Evolutionary conservation across 35 echinoderm and acorn worm species (phyloP).

Genomic region (Nesometra sesokonis): DNA sequence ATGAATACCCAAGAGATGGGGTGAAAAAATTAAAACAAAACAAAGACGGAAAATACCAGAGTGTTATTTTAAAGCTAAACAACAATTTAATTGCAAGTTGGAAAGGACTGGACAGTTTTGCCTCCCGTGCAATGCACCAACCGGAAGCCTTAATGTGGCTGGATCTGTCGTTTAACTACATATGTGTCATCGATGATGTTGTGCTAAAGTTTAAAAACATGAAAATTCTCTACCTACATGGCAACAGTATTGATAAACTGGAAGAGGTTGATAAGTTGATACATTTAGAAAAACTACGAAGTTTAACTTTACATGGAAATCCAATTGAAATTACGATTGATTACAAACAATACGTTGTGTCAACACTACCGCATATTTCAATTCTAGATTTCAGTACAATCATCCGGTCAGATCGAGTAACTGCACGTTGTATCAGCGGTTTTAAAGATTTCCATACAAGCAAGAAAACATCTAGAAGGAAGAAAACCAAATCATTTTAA

Average conservation of each 20-base stretch:
- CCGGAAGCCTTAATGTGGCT: conserved; percentile 64
- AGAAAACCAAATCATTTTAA: neutral
- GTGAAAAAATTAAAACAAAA: conserved; percentile 34
- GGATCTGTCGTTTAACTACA: conserved; percentile 78
- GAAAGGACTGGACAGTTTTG: conserved; percentile 56
- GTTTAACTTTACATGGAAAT: conserved; percentile 79
- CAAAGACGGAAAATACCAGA: conserved; percentile 57
- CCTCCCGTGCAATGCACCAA: conserved; percentile 21
- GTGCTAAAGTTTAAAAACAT: conserved; percentile 59
- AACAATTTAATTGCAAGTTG: conserved; percentile 81
- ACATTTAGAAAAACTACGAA: conserved; percentile 30
- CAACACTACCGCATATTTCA: conserved; percentile 54
- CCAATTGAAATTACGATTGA: conserved; percentile 44
- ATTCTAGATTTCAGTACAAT: conserved; percentile 74
- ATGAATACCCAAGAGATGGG: conserved; percentile 28
- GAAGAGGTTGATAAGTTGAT: conserved; percentile 63
- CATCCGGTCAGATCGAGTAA: conserved; percentile 53
- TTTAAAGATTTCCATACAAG: neutral
- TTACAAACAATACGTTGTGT: conserved; percentile 59
- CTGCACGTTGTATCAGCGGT: conserved; percentile 4
- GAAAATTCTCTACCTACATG: conserved; percentile 91
- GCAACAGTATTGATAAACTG: conserved; percentile 60
- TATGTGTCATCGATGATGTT: conserved; percentile 52
- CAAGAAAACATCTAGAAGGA: neutral
- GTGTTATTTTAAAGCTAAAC: conserved; percentile 57